Evolutionary conservation across 2,888 invertebrate species (phyloP), one percentile per base, ranked within the genome.

Genomic region (Eupsilia transversa): DNA sequence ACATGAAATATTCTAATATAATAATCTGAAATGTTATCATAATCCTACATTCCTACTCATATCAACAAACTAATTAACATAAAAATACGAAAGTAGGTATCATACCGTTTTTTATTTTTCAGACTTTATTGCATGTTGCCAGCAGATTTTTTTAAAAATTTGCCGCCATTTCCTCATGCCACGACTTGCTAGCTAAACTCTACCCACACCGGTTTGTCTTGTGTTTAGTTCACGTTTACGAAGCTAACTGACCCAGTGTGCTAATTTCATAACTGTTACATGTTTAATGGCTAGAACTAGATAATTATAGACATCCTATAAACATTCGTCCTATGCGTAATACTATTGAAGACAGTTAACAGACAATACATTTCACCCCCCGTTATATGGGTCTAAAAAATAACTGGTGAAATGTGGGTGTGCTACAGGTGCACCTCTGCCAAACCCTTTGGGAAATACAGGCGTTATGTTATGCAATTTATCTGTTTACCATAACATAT

Each of bases 181-280:
- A 38, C n/a, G 10, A 17, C 5, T 35, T 9, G n/a, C 17, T 61
- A 17, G 35, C 17, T n/a, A 10, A 61, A 63, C 23, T 54, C 56
- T 17, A 33, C 79, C 54, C 61, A 79, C 69, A 49, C 61, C 66
- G 56, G 54, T 67, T 65, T 65, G 82, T 72, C 33, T 70, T 54
- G 27, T 67, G 59, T 67, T 70, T 60, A 54, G 70, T 60, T 14
- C 60, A 9, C 46, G 69, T 77, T 74, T 72, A 84, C 61, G 68
- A 57, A 73, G 84, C 64, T 71, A 71, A 84, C 72, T 74, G 73
- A 75, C 86, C 86, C 23, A 77, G 86, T 84, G 81, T 7, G 66
- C 84, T 63, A 35, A 66, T 84, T 84, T 84, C 81, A 75, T 80
- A 77, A 84, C 69, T 71, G 72, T 74, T 59, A 63, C 77, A 35